A percentile compares a stretch with the other conserved stretches of the same genome.
Evolutionary conservation across 2,113 vertebrate genomes (phyloP).

Genomic region (Cranoglanis bouderius): DNA sequence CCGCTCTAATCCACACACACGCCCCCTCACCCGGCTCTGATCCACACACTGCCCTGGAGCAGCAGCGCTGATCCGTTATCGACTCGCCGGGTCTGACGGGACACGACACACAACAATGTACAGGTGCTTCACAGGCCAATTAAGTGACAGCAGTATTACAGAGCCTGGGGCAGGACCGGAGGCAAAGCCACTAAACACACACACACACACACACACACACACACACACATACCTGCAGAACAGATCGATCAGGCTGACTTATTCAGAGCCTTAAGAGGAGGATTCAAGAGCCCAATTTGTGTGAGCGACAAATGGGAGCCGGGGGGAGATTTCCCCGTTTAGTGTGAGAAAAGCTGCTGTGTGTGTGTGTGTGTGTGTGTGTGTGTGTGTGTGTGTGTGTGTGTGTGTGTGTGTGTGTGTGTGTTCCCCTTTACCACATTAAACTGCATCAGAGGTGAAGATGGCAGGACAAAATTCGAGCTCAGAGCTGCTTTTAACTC

Average conservation of each 20-base stretch:
- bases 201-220: conserved; percentile 41
- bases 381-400: background rate
- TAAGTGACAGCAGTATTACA: conserved; percentile 74
- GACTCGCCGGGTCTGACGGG: conserved; percentile 51
- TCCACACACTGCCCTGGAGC: conserved; percentile 58
- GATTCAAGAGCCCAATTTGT: conserved; percentile 68
- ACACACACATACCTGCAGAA: conserved; percentile 52
- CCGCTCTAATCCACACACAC: conserved; percentile 67
- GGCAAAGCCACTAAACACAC: conserved; percentile 62
- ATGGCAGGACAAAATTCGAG: background rate
- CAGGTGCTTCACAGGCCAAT: conserved; percentile 77
- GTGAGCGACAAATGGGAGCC: conserved; percentile 14
- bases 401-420: background rate
- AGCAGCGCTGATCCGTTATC: conserved; percentile 60
- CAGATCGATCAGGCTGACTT: conserved; percentile 70
- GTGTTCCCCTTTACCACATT: background rate
- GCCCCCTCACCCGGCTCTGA: conserved; percentile 59
- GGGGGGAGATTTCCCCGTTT: background rate
- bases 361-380: conserved; percentile 8
- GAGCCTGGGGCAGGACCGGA: conserved; percentile 73
- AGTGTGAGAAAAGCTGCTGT: background rate
- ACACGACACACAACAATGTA: conserved; percentile 60
- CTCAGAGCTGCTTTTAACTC: background rate
- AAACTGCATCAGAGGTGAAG: background rate
- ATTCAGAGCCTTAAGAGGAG: conserved; percentile 59